Evolutionary conservation across 2,888 invertebrate genomes (phyloP), one percentile per base, ranked within the genome.

Genomic region (Opisthograptis luteolata): DNA sequence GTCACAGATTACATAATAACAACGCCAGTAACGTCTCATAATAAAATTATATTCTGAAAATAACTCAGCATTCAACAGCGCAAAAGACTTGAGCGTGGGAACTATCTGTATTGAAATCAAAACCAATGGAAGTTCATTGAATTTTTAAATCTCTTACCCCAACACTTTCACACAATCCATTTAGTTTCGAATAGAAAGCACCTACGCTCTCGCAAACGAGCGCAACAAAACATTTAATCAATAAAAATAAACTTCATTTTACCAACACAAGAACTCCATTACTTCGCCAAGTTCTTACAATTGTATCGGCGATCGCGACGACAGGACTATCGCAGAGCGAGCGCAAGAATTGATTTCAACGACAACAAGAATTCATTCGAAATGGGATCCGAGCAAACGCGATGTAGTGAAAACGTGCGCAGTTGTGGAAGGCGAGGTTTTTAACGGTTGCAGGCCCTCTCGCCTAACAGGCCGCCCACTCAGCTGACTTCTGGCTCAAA

Each of bases 351-450:
- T 64, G 70, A 78, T 77, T 76, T 70, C 64, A 63, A 61, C 62
- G 59, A 60, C 66, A 66, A 68, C 74, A 70, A 71, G 76, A 82
- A 79, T 81, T 80, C 79, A 82, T 81, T 78, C 73, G 72, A 70
- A 80, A 79, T 76, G 75, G 75, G 75, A 79, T 76, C 70, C 66
- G 53, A 65, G 70, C 68, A 76, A 78, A 80, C 70, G 81, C 79
- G 79, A 77, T 79, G 80, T 81, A 79, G 72, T 75, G 81, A 72
- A 80, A 84, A 79, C 82, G 83, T 80, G 79, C 71, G 75, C 77
- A 73, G 75, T 82, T 81, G 76, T 81, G 61, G 61, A 62, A 68
- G 62, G 63, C 68, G 70, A 72, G 64, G 81, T 80, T 82, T 84
- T 79, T 71, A 79, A 44, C 71, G 68, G 66, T 55, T 61, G 52